These are phyloP conservation scores for Plecotus auritus DNA, from an alignment of 2,113 vertebrate species.

Conservation along the genomic window DNA sequence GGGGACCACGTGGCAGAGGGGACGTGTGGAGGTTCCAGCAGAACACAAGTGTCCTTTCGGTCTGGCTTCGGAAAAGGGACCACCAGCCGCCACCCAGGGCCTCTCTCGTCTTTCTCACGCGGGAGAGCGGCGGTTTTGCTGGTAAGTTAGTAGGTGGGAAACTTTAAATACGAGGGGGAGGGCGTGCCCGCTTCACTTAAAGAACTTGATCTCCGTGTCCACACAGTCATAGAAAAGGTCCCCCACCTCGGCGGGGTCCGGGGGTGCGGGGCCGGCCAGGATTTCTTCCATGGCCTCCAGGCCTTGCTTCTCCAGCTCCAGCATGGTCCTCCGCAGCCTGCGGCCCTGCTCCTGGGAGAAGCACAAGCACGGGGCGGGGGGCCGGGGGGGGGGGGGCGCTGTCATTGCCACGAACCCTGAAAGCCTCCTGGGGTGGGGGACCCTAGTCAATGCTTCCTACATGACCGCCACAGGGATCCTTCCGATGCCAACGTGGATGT, in stretches of 20 bases:
- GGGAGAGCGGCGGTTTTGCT: conserved; percentile 54
- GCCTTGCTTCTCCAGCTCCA: conserved; percentile 86
- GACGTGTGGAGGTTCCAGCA: neutral
- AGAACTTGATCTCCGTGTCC: conserved; percentile 89
- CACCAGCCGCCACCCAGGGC: neutral
- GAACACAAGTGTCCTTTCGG: conserved; percentile 6
- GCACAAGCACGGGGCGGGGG: neutral
- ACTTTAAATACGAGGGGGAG: conserved; percentile 52
- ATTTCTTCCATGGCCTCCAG: conserved; percentile 87
- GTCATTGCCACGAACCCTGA: neutral
- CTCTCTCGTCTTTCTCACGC: conserved; percentile 37
- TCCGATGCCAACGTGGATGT: neutral
- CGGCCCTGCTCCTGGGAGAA: conserved; percentile 82
- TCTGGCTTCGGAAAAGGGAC: neutral
- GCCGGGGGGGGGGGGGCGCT: rapidly evolving
- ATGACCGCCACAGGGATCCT: rapidly evolving
- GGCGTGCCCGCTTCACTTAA: conserved; percentile 83
- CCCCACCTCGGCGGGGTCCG: conserved; percentile 83
- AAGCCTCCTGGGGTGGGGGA: neutral
- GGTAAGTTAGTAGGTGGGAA: conserved; percentile 65
- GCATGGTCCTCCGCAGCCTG: conserved; percentile 82
- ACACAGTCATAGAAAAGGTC: conserved; percentile 90
- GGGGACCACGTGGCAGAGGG: neutral
- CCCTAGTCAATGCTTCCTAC: neutral
- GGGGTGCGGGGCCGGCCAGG: conserved; percentile 76